These are phyloP conservation scores for Poeciliopsis infans DNA, from an alignment of 2,797 vertebrate genomes.

Conservation along the genomic window DNA sequence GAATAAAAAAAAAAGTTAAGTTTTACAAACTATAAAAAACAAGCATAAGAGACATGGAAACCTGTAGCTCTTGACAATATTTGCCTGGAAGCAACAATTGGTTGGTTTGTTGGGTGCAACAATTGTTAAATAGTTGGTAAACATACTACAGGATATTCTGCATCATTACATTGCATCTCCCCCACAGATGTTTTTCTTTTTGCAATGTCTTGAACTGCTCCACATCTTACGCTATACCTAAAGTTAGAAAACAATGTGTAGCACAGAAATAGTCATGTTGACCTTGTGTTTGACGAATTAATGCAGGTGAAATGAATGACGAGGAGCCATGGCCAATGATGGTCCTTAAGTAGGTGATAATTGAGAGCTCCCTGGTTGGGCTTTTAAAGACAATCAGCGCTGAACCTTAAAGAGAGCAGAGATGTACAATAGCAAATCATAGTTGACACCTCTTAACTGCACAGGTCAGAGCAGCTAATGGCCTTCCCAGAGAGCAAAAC, in stretches of 20 bases:
- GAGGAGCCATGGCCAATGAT: slow-evolving; percentile 26
- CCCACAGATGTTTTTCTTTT: background rate
- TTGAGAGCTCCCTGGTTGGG: slow-evolving; percentile 49
- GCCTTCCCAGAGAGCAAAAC: slow-evolving; percentile 58
- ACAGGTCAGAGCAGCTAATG: slow-evolving; percentile 72
- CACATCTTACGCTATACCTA: background rate
- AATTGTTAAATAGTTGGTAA: background rate
- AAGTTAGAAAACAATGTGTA: slow-evolving; percentile 14
- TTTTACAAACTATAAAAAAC: too few relatives aligned
- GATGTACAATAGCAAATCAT: slow-evolving; percentile 65
- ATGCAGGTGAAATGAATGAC: slow-evolving; percentile 61
- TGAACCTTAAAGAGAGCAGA: slow-evolving; percentile 57
- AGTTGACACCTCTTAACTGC: slow-evolving; percentile 65
- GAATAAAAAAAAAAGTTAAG: too few relatives aligned
- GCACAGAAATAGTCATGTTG: slow-evolving; percentile 26
- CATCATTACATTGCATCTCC: background rate
- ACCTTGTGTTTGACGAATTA: slow-evolving; percentile 44
- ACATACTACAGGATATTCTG: background rate
- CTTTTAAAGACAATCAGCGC: slow-evolving; percentile 72
- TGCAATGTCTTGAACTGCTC: slow-evolving; percentile 4
- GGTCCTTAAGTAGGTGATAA: slow-evolving; percentile 66
- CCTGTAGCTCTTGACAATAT: background rate
- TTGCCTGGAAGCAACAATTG: background rate
- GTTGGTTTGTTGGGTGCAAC: background rate
- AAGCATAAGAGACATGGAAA: background rate